These are phyloP conservation scores for Leptopilina drosophilae DNA, from an alignment of 2,888 invertebrate genomes.

Conservation along the genomic window DNA sequence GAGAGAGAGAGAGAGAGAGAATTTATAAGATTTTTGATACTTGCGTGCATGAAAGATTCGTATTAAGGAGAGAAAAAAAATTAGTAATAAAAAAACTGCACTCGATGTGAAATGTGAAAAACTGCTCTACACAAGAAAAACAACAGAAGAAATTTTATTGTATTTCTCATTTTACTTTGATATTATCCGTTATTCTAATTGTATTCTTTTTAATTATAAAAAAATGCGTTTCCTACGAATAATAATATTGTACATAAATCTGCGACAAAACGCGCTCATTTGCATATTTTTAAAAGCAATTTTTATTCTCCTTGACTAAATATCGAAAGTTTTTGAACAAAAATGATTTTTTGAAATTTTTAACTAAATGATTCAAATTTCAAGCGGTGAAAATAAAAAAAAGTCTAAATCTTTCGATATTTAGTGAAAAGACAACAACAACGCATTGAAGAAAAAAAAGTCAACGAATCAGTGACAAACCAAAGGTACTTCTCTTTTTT, in stretches of 20 bases:
- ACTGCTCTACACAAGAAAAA: slow-evolving; percentile 5
- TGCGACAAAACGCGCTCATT: slow-evolving; percentile 17
- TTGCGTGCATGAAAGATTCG: too few relatives aligned
- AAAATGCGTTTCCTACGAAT: slow-evolving; percentile 11
- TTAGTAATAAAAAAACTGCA: slow-evolving; percentile 2
- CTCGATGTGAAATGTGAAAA: slow-evolving; percentile 24
- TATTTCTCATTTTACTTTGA: background rate
- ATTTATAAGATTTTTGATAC: too few relatives aligned
- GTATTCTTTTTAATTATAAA: background rate
- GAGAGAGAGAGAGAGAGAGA: too few relatives aligned
- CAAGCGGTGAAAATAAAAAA: too few relatives aligned
- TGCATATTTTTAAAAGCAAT: slow-evolving; percentile 8
- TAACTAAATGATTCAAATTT: too few relatives aligned
- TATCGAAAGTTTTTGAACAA: slow-evolving; percentile 11
- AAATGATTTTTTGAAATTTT: too few relatives aligned
- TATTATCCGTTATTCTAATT: slow-evolving; percentile 9
- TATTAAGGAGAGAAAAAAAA: background rate
- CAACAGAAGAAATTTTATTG: background rate
- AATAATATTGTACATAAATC: slow-evolving; percentile 36
- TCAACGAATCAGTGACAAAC: slow-evolving; percentile 26
- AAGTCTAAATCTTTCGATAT: slow-evolving; percentile 7
- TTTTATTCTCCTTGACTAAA: slow-evolving; percentile 19
- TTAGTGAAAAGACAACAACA: slow-evolving; percentile 8
- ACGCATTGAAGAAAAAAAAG: background rate
- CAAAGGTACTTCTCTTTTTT: background rate